A percentile compares a stretch with the other conserved stretches of the same genome.
Evolutionary conservation across 2,888 invertebrate genomes (phyloP).

Genomic region (Apodemia zela): DNA sequence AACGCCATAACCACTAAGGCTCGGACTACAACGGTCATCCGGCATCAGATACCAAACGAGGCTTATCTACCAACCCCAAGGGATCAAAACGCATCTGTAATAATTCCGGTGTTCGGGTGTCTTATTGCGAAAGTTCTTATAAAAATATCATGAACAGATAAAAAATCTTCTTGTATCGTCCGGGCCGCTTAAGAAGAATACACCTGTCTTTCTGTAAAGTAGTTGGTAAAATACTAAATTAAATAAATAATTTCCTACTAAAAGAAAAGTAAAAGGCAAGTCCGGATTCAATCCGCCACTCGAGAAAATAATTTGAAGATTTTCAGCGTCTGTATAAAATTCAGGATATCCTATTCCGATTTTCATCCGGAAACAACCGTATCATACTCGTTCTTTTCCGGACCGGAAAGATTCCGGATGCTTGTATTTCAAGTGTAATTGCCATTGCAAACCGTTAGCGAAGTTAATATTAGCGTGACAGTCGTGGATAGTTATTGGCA

Average conservation of each 20-base stretch:
- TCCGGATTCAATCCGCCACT: too few species aligned
- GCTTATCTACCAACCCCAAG: neutral
- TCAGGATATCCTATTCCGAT: neutral
- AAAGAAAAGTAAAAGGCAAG: too few species aligned
- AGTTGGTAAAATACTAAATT: too few species aligned
- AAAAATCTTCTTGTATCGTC: too few species aligned
- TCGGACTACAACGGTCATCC: slow-evolving; percentile 27
- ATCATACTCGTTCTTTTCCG: neutral
- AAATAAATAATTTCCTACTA: too few species aligned
- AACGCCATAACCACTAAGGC: slow-evolving; percentile 42
- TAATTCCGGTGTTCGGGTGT: neutral
- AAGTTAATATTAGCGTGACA: slow-evolving; percentile 13
- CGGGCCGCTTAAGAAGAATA: too few species aligned
- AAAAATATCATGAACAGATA: too few species aligned
- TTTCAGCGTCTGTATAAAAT: neutral
- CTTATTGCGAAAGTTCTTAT: neutral
- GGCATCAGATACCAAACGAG: neutral
- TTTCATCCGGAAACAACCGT: neutral
- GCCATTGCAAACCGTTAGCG: neutral
- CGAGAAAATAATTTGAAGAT: too few species aligned
- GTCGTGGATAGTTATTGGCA: slow-evolving; percentile 29
- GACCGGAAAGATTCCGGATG: neutral
- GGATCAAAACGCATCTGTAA: neutral
- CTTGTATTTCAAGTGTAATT: slow-evolving; percentile 1
- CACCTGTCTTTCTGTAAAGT: too few species aligned